A percentile compares a stretch with the other conserved stretches of the same genome.
Conservation (phyloP, 2,113 vertebrate genomes). For the Nerophis ophidion region DNA sequence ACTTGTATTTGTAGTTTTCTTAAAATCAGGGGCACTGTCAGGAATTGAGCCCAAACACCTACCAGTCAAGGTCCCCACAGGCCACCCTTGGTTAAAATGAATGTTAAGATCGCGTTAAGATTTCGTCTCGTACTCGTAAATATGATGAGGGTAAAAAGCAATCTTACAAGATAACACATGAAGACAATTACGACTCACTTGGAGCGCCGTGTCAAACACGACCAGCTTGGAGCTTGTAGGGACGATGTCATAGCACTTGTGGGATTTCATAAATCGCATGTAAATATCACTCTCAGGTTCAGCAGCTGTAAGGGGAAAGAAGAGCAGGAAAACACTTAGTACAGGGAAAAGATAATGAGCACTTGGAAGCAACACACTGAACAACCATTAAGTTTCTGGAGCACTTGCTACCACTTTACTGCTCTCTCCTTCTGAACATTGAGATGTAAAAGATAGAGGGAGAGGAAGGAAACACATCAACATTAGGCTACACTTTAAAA, state of each 20-base stretch:
- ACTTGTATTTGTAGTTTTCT: no score
- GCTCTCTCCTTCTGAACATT: conserved; percentile 40
- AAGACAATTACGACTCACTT: conserved; percentile 71
- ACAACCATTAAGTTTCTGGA: conserved; percentile 47
- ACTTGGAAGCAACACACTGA: conserved; percentile 33
- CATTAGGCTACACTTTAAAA: background rate
- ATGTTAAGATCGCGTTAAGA: no score
- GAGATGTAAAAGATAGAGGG: background rate
- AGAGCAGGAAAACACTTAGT: conserved; percentile 26
- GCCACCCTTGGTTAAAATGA: no score
- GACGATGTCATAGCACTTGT: conserved; percentile 98
- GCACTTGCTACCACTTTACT: conserved; percentile 51
- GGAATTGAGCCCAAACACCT: no score
- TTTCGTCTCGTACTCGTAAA: no score
- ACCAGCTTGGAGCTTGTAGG: conserved; percentile 98
- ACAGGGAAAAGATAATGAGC: conserved; percentile 40
- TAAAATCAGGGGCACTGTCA: no score
- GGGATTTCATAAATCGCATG: conserved; percentile 96
- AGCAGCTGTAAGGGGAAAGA: conserved; percentile 66
- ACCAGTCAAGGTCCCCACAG: no score
- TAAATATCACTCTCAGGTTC: conserved; percentile 95
- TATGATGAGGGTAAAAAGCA: background rate
- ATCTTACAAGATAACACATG: background rate
- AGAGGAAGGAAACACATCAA: background rate
- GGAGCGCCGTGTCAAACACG: conserved; percentile 96